Evolutionary conservation across 2,113 vertebrate species (phyloP), one percentile per base, ranked within the genome.

Genomic region (Speoplatyrhinus poulsoni): DNA sequence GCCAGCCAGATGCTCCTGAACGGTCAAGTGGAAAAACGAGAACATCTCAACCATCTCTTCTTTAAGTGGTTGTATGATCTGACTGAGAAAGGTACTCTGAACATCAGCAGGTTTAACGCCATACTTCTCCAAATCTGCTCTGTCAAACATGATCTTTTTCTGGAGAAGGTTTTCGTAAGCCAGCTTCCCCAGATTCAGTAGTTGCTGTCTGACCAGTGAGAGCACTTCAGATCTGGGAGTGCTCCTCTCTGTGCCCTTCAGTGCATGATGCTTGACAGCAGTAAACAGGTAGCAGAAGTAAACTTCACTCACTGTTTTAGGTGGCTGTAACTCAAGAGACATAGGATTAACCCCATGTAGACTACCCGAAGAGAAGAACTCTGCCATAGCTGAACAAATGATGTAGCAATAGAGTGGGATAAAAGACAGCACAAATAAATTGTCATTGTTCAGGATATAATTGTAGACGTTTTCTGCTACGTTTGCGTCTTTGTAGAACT

Each of bases 331-430:
- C 65, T 88, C 87, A 46, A 89, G 78, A 33, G 85, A 81, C 33
- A 53, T 71, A 1, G 48, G 58, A 13, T 26, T 60, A 2, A 2
- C 49, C 0, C 6, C 49, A 13, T 69, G 68, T 65, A 68, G 46
- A 65, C 56, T 13, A 26, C 26, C 69, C 12, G 69, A 67, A 4
- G 78, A 64, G 67, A 91, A 92, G 56, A 88, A 90, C 58, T 86
- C 82, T 0, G 65, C 80, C 73, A 92, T 85, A 6, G 89, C 89
- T 0, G 86, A 89, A 12, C 89, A 92, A 47, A 90, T 87, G 58
- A 92, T 91, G 69, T 90, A 90, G 77, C 91, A 91, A 46, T 92
- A 91, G 50, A 92, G 89, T 6, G 89, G 89, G 46, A 92, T 89
- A 77, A 92, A 92, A n/a, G 86, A 90, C 15, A 92, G 70, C 19